phyloP scores from a whole-genome alignment of 1,140 invertebrate genomes.

The Chrysopa pallens region DNA sequence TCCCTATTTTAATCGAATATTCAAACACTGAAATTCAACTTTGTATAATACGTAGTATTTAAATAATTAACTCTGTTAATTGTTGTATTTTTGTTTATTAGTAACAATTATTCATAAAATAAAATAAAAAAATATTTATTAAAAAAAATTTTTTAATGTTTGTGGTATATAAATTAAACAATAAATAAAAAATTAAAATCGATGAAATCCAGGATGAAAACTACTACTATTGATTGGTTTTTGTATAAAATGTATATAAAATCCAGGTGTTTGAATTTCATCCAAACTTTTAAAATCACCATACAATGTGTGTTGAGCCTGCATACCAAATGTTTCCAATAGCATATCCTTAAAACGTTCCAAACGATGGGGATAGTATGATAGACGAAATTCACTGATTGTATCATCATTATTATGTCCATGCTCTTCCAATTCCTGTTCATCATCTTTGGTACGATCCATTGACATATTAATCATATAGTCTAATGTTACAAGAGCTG shows the following conservation, averaged over 20 bases:
- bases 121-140: too few species aligned
- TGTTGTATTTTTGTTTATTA: too few species aligned
- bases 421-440: conserved; percentile 8
- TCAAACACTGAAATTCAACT: too few species aligned
- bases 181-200: too few species aligned
- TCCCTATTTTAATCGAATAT: too few species aligned
- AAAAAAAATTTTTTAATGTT: too few species aligned
- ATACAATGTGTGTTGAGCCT: conserved; percentile 47
- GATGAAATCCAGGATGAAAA: too few species aligned
- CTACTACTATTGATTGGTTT: conserved; percentile 23
- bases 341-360: conserved; percentile 50
- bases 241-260: conserved; percentile 70
- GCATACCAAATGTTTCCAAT: conserved; percentile 45
- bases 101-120: too few species aligned
- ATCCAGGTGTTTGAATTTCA: conserved; percentile 45
- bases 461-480: conserved; percentile 42
- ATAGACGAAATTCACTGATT: conserved; percentile 62
- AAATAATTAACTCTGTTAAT: too few species aligned
- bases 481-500: conserved; percentile 58
- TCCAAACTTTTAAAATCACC: conserved; percentile 62
- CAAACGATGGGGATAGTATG: conserved; percentile 69
- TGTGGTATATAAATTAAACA: too few species aligned
- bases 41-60: too few species aligned
- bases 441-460: conserved; percentile 18
- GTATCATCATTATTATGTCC: conserved; percentile 3